Evolutionary conservation across 1,140 invertebrate genomes (phyloP), one percentile per base, ranked within the genome.

Genomic region (Galendromus occidentalis): DNA sequence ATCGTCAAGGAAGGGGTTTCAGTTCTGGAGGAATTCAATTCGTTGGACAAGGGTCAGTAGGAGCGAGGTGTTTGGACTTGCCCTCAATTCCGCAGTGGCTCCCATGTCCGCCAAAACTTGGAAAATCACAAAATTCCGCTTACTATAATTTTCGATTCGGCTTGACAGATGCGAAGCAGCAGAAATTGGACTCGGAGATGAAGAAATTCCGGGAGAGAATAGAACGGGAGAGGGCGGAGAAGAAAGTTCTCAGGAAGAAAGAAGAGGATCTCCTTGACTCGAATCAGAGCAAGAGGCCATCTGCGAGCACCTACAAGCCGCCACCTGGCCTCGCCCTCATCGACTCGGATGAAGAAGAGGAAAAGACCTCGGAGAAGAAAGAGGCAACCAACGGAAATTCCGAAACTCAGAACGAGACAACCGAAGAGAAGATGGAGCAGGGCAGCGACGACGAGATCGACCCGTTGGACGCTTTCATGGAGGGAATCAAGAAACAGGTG

Each of bases 381-480:
- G 66, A 70, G 29, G 64, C 66, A 29, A 45, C 66, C 64, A 63
- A 42, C 5, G 65, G 51, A 29, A 65, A 64, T 22, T 47, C 59
- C 41, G 65, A 65, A 33, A n/a, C n/a, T n/a, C n/a, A n/a, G n/a
- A n/a, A n/a, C n/a, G n/a, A n/a, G n/a, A n/a, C n/a, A n/a, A n/a
- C n/a, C n/a, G n/a, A 65, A 33, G 42, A 66, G 9, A 70, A 69
- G 64, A 66, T 66, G 47, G 71, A 72, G 42, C 68, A 69, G 33
- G 68, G 70, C 7, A 73, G 74, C 65, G 76, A 77, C 47, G 76
- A 91, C 68, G 91, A 95, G 75, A 83, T 93, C 55, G 93, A 98
- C 80, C 90, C 93, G 14, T 77, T 98, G 6, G 92, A 98, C 83
- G 92, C 91, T 7, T 98, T 87, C 73, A 98, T 98, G 94, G 82